Base-by-base conservation (phyloP, 2,113 vertebrate species). In the Petaurus breviceps region DNA sequence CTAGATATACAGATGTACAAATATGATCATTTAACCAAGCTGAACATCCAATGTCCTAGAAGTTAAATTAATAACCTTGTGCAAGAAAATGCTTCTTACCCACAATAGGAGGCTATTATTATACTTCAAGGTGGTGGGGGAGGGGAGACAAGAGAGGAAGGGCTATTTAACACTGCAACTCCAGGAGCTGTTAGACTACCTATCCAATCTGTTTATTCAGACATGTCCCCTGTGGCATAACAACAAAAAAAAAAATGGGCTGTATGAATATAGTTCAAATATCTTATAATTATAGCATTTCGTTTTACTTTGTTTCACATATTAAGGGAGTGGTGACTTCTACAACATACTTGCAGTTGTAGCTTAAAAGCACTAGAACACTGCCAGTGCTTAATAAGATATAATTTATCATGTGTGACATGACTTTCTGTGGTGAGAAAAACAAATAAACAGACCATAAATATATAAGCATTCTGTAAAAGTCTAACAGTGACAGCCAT, bases 371-470 rank as follows among this genome's bases (percentile, higher is more conserved):
- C 90, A 95, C 95, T 96, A 98, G 98, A 98, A 98, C 95, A 98
- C 91, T 8, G 19, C 97, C 98, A 98, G 51, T 98, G 98, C 97
- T 98, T 98, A 97, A 61, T 97, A 98, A 98, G 98, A 98, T 98
- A 97, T 98, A 98, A 98, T 98, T 98, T 98, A 99, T 98, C 98
- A 98, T 98, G 97, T 98, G 99, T 98, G 98, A 98, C 98, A 98
- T 98, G 97, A 98, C 98, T 98, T 94, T 98, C 97, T 98, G 94
- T 97, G 98, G 96, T 97, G 97, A 97, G 96, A 94, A 98, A 98
- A 98, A 94, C 98, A 97, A 98, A 98, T 96, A 99, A 98, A 98
- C 97, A 98, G 95, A 97, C 98, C 97, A 98, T 98, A 98, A 98
- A 98, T 97, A 98, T 98, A 98, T 97, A 98, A 97, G 92, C 97